These are phyloP conservation scores for Indicator maculatus DNA, from an alignment of 2,113 vertebrate species.

Conservation along the genomic window DNA sequence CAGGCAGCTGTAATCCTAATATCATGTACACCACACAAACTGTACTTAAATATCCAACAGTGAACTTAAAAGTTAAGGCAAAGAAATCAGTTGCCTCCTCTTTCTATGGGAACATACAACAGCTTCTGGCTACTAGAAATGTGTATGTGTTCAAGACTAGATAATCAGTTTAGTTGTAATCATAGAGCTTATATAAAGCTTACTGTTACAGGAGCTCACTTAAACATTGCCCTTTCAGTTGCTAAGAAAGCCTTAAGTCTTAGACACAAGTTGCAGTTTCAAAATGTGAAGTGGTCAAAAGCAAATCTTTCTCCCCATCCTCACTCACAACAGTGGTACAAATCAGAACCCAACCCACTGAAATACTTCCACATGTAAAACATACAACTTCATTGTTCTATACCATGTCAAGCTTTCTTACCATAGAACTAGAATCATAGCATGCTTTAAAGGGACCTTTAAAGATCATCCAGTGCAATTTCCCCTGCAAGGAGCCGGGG, in stretches of 20 bases:
- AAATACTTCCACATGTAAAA: neutral
- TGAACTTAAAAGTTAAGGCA: neutral
- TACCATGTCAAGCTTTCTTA: neutral
- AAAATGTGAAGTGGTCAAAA: neutral
- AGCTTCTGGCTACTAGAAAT: neutral
- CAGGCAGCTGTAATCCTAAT: neutral
- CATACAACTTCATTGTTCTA: neutral
- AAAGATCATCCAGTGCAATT: too few relatives aligned
- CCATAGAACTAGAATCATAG: neutral
- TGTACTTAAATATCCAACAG: neutral
- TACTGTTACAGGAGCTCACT: neutral
- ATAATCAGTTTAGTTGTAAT: neutral
- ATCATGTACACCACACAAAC: neutral
- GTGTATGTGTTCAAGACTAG: neutral
- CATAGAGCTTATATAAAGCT: neutral
- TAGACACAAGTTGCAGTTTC: neutral
- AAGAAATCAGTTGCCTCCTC: neutral
- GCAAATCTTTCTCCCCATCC: neutral
- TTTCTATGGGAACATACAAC: neutral
- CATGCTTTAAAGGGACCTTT: too few relatives aligned
- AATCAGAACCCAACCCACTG: neutral
- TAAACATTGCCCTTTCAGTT: neutral
- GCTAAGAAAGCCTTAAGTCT: neutral
- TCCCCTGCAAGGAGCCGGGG: too few relatives aligned
- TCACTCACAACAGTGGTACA: neutral